Percentiles rank a stretch among this genome's conserved stretches.
These are phyloP conservation scores for Tortrix viridana DNA, from an alignment of 2,888 invertebrate species.

Conservation along the genomic window DNA sequence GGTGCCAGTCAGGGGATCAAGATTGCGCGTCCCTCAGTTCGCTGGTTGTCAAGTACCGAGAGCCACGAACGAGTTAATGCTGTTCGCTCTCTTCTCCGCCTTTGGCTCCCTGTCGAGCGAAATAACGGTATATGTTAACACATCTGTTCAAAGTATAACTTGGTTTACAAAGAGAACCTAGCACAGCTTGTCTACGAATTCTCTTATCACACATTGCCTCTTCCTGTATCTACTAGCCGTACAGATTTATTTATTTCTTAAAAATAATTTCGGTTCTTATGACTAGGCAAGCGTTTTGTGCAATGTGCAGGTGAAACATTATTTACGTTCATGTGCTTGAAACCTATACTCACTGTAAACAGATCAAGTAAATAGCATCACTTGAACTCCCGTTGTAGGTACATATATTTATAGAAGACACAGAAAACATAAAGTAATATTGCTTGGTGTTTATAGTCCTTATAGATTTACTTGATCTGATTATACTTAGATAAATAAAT, in stretches of 20 bases:
- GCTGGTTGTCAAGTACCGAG: conserved; percentile 89
- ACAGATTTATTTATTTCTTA: conserved; percentile 2
- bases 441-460: too few relatives aligned
- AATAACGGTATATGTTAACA: conserved; percentile 35
- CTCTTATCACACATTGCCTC: too few relatives aligned
- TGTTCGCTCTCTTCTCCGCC: conserved; percentile 94
- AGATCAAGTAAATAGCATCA: conserved; percentile 19
- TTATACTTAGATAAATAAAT: conserved; percentile 13
- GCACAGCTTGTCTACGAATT: too few relatives aligned
- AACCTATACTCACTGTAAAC: conserved; percentile 44
- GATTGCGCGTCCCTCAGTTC: conserved; percentile 79
- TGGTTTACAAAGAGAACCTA: too few relatives aligned
- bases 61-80: conserved; percentile 91
- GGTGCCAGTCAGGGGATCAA: conserved; percentile 74
- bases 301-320: conserved; percentile 72
- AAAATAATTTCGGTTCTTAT: conserved; percentile 40
- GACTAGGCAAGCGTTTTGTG: conserved; percentile 54
- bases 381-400: not conserved
- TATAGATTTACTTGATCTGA: not conserved
- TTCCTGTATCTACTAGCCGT: not conserved
- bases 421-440: too few relatives aligned
- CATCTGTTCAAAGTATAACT: too few relatives aligned
- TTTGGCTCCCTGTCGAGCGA: conserved; percentile 88
- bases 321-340: conserved; percentile 51
- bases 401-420: too few relatives aligned